A percentile compares a stretch with the other conserved stretches of the same genome.
These are phyloP conservation scores for Anser brachyrhynchus DNA, from an alignment of 2,113 vertebrate genomes.

Conservation along the genomic window DNA sequence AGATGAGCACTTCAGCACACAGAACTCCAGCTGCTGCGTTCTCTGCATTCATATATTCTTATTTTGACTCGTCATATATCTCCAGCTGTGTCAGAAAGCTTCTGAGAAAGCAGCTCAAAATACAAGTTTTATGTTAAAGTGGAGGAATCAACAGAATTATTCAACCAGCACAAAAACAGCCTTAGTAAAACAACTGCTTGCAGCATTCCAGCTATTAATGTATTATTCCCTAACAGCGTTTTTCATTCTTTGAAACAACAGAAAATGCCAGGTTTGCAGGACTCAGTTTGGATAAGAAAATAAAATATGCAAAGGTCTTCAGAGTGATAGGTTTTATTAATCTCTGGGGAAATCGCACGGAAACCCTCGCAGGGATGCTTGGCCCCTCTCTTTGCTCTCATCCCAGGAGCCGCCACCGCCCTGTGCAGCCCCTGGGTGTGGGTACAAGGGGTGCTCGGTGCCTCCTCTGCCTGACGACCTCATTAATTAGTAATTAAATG, in stretches of 20 bases:
- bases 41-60: not conserved
- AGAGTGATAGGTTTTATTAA: not conserved
- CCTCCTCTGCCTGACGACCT: not conserved
- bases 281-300: not conserved
- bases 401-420: not conserved
- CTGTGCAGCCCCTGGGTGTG: accelerated
- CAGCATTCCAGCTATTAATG: not conserved
- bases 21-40: not conserved
- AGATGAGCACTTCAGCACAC: not conserved
- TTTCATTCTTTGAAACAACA: not conserved
- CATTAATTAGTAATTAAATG: not conserved
- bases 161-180: not conserved
- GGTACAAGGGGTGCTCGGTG: not conserved
- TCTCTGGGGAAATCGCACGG: not conserved
- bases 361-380: not conserved
- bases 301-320: not conserved
- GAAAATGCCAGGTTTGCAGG: not conserved
- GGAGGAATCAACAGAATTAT: slow-evolving; percentile 43
- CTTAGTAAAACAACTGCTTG: not conserved
- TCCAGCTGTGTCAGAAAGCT: slow-evolving; percentile 22
- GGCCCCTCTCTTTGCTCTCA: accelerated
- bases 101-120: not conserved
- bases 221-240: not conserved
- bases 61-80: not conserved
- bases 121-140: not conserved